phyloP scores from a whole-genome alignment of 1,140 invertebrate species.

The Dysdera silvatica region DNA sequence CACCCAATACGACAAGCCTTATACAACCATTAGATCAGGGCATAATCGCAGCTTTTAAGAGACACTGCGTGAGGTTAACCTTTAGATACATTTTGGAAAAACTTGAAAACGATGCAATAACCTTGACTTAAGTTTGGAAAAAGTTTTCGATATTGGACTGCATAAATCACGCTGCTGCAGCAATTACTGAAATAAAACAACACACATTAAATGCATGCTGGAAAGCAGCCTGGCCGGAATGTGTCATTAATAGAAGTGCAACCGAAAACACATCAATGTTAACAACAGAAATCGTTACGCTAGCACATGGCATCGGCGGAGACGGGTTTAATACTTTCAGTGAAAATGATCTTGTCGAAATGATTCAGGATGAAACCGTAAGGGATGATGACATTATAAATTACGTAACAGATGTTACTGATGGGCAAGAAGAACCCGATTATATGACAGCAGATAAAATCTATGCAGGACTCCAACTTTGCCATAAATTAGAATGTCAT shows the following conservation, averaged over 20 bases:
- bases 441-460: conserved; percentile 6
- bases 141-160: conserved; percentile 1
- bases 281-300: conserved; percentile 5
- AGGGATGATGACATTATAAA: conserved; percentile 4
- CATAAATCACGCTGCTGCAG: neutral
- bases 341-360: conserved; percentile 6
- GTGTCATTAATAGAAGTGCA: conserved; percentile 1
- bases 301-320: conserved; percentile 5
- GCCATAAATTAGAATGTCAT: neutral
- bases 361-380: conserved; percentile 3
- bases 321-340: neutral
- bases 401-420: neutral
- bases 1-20: conserved; percentile 22
- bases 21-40: conserved; percentile 33
- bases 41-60: conserved; percentile 30
- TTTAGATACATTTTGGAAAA: conserved; percentile 6
- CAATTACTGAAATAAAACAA: neutral
- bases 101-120: neutral
- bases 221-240: neutral
- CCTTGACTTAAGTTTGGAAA: neutral
- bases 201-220: conserved; percentile 3
- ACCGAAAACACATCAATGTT: neutral
- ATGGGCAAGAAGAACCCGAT: neutral
- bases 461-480: neutral
- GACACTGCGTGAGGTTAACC: conserved; percentile 21